Base-by-base conservation (phyloP, 2,113 vertebrate species). In the Lutjanus erythropterus region DNA sequence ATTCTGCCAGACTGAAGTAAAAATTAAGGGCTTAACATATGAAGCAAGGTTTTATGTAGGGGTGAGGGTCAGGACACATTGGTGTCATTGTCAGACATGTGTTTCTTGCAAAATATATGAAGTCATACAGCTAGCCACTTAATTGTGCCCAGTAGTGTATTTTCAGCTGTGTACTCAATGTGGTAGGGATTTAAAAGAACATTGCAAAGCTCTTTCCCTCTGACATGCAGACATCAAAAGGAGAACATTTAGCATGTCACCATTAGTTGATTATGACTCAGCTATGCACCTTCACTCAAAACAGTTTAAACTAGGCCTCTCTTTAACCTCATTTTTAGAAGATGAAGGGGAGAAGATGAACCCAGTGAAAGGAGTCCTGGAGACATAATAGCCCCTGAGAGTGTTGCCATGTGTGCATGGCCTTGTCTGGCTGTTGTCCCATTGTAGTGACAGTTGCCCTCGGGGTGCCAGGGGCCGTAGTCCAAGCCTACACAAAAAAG, bases 331-430 rank as follows among this genome's bases (percentile, higher is more conserved):
- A 33, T 75, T 66, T 85, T 64, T 19, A 33, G 52, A 89, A 92
- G 86, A 92, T 93, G 86, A 92, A 93, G 88, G 85, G 82, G 59
- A 77, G 76, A 83, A 67, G 89, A 91, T 72, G 89, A 87, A 87
- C 79, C 65, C 73, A 75, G 80, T n/a, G n/a, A 87, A 68, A 78
- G 19, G 47, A 75, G 58, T 44, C 78, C 84, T 85, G 84, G 46
- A 90, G 85, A 81, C 80, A 67, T 89, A 90, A 90, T 89, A 62
- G 83, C 77, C 80, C 79, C 89, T 71, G 58, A 91, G 91, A 95
- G 89, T 86, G 88, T 71, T 93, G 83, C 94, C 91, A 93, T 94
- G 90, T 94, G 93, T 91, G 85, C 80, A 12, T 64, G 75, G 71
- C 76, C 89, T 79, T 78, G 88, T 89, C 89, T 90, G 85, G 88